Conservation (phyloP, 2,888 invertebrate species). For the Trissolcus japonicus region DNA sequence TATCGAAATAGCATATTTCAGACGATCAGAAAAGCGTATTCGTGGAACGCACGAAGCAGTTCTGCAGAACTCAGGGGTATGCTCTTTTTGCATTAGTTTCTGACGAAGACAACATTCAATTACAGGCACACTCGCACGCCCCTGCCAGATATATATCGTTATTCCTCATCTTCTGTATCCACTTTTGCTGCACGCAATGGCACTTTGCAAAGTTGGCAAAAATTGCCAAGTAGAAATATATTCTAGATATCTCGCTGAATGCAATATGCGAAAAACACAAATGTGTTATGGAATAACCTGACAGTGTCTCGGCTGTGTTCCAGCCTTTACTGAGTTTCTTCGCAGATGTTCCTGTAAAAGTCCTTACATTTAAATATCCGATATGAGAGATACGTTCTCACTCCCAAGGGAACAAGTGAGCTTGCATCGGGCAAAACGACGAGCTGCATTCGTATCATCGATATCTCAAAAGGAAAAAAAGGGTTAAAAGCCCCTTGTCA, state of each 20-base stretch:
- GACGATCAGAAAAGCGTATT: slow-evolving; percentile 23
- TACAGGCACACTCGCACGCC: slow-evolving; percentile 29
- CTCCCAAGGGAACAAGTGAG: slow-evolving; percentile 42
- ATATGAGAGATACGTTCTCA: slow-evolving; percentile 53
- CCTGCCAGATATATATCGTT: slow-evolving; percentile 28
- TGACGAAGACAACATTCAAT: slow-evolving; percentile 49
- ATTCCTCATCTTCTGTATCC: slow-evolving; percentile 50
- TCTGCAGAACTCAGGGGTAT: slow-evolving; percentile 20
- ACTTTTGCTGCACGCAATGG: slow-evolving; percentile 50
- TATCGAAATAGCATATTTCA: slow-evolving; percentile 23
- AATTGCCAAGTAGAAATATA: slow-evolving; percentile 48
- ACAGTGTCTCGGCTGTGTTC: slow-evolving; percentile 51
- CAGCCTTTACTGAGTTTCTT: slow-evolving; percentile 60
- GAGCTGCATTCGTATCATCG: slow-evolving; percentile 53
- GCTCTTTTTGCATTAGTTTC: slow-evolving; percentile 1
- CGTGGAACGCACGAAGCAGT: slow-evolving; percentile 8
- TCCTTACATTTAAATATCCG: slow-evolving; percentile 60
- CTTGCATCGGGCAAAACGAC: slow-evolving; percentile 50
- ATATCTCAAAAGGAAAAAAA: slow-evolving; percentile 45
- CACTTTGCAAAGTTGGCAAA: slow-evolving; percentile 56
- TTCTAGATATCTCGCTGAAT: slow-evolving; percentile 48
- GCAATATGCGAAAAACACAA: slow-evolving; percentile 58
- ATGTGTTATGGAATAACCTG: slow-evolving; percentile 57
- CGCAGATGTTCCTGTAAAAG: slow-evolving; percentile 59
- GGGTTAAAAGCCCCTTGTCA: slow-evolving; percentile 60